Base-by-base conservation (phyloP, 2,113 vertebrate genomes). In the Salvelinus alpinus region DNA sequence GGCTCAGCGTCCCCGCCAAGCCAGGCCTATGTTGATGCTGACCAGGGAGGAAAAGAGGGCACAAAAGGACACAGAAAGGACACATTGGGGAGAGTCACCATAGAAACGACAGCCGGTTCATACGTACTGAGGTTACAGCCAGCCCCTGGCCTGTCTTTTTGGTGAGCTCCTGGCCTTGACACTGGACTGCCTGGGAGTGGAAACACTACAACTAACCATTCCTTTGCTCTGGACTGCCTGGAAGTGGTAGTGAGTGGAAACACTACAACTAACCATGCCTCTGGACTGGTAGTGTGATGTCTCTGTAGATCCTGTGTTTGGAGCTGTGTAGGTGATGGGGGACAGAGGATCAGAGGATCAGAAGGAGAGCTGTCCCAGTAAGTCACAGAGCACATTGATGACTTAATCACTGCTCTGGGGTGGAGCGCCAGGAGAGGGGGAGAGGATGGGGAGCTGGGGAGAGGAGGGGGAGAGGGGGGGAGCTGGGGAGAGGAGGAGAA, bases 1-100 rank as follows among this genome's bases (percentile, higher is more conserved):
- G 73, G 74, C 57, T n/a, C 31, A 25, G 54, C 34, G 24, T 51
- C 48, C 31, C 79, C 34, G 4, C 80, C 78, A 62, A 8, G 74
- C 38, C 64, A 77, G 72, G 72, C 71, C 65, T 71, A 34, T 73
- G 81, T 78, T 65, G 71, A 57, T 81, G 86, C 79, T 86, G 85
- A 86, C 75, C 82, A 66, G 73, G 75, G 70, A 78, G 70, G 80
- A 79, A 78, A 78, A 60, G 3, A 14, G 72, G 51, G 81, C 74
- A 87, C 79, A 70, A 84, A 22, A 62, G 59, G 59, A 62, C n/a
- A 62, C 59, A 62, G n/a, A 22, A 22, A 22, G 59, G 59, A 62
- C 59, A 82, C 59, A 22, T 62, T 62, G n/a, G 59, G n/a, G 8
- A 22, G 59, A 62, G 59, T 62, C 16, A 16, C n/a, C n/a, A 0